Evolutionary conservation across 2,113 vertebrate species (phyloP).

Genomic region (Micronycteris hirsuta): DNA sequence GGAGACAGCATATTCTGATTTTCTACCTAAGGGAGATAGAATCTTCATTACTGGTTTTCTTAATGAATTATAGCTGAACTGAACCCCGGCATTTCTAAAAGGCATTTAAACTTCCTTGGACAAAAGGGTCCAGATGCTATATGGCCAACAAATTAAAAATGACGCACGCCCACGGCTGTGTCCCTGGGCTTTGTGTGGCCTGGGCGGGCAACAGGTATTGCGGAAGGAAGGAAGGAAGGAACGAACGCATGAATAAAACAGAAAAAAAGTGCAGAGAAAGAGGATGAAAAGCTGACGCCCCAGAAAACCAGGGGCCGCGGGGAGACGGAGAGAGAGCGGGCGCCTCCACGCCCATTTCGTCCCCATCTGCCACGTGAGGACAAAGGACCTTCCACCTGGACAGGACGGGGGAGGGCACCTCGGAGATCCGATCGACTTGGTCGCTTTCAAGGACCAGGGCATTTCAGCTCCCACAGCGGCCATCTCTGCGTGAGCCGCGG

Average conservation of each 20-base stretch:
- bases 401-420: background rate
- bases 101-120: background rate
- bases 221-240: background rate
- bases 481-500: background rate
- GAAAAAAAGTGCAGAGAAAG: no score
- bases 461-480: accelerated
- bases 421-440: accelerated
- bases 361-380: background rate
- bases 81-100: background rate
- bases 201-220: background rate
- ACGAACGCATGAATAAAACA: no score
- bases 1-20: background rate
- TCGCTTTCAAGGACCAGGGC: background rate
- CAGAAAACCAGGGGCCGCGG: background rate
- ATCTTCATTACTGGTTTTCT: background rate
- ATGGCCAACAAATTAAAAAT: background rate
- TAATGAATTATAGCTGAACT: background rate
- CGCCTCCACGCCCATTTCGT: background rate
- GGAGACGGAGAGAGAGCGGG: background rate
- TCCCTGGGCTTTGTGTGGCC: background rate
- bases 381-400: background rate
- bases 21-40: background rate
- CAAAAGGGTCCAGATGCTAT: accelerated
- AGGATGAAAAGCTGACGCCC: background rate
- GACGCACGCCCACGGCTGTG: background rate